Percentiles rank a stretch among this genome's conserved stretches.
phyloP scores from a whole-genome alignment of 2,113 vertebrate genomes.

The Sylvia atricapilla region DNA sequence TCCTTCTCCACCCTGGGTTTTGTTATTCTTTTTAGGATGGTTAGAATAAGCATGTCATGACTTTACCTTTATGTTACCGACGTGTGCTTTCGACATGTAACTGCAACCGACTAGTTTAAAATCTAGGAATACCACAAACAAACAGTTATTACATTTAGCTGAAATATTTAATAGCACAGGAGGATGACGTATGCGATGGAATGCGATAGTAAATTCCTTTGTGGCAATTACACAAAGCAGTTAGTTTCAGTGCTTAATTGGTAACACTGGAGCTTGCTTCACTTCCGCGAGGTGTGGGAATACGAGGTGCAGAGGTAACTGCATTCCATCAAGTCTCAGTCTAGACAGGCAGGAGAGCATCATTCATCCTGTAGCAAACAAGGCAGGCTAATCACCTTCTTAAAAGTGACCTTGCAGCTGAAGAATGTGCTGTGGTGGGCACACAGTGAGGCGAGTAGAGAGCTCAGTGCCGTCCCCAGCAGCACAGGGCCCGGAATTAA shows the following conservation, averaged over 20 bases:
- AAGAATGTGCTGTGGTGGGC: slow-evolving; percentile 21
- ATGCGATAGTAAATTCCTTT: slow-evolving; percentile 37
- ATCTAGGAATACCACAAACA: neutral
- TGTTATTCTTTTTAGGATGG: neutral
- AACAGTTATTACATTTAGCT: slow-evolving; percentile 18
- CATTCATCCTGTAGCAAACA: slow-evolving; percentile 28
- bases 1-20: neutral
- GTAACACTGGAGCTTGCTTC: slow-evolving; percentile 9
- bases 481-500: neutral
- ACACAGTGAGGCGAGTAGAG: neutral
- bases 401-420: slow-evolving; percentile 13
- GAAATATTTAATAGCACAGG: neutral
- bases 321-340: slow-evolving; percentile 42
- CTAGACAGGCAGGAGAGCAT: slow-evolving; percentile 47
- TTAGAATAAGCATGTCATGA: neutral
- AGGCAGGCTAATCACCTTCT: neutral
- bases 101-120: neutral
- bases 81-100: neutral
- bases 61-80: neutral
- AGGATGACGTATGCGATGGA: neutral
- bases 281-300: slow-evolving; percentile 13
- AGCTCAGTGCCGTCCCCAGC: neutral
- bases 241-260: neutral
- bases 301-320: neutral
- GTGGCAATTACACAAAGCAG: neutral